Evolutionary conservation across 2,888 invertebrate genomes (phyloP), one percentile per base, ranked within the genome.

Genomic region (Terebella lapidaria): DNA sequence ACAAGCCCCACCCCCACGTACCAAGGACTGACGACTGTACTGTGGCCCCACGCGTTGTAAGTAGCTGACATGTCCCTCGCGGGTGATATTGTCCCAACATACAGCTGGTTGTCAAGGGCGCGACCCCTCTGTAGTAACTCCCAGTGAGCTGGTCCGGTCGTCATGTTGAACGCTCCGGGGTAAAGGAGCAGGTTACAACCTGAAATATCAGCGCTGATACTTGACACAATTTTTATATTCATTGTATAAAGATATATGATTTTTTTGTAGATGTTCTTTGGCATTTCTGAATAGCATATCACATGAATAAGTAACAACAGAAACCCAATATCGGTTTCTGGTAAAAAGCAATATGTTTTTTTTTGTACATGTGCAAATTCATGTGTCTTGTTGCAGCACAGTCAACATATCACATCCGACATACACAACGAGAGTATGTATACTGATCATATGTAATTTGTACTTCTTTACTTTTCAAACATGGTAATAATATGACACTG

Each of bases 121-220:
- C 95, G 84, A 0, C 87, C 86, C 52, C 90, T 85, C 61, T 87
- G 88, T 22, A 96, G 82, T 2, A 93, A 79, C 75, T 93, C 90
- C 94, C 94, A 97, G 81, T 96, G 95, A 58, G 88, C 83, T 0
- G 94, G 94, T 0, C 96, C 96, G 0, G 96, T 96, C 1, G 92
- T 93, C 90, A 91, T 91, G 81, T 94, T 96, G 81, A 96, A 96
- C 1, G 95, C 94, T 27, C 89, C 94, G 0, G 96, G 96, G 82
- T 94, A 96, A 26, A 96, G 83, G 28, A 96, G 81, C 71, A 95
- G 79, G 58, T 91, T 86, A 73, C 94, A 94, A 0, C 90, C 92
- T 88, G 56, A 22, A 28, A 52, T 4, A 29, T n/a, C 52, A 58
- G 10, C 35, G 30, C n/a, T n/a, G n/a, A n/a, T n/a, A n/a, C n/a